These are phyloP conservation scores for Exaiptasia diaphana DNA, from an alignment of 64 coral and sea anemone genomes.

Conservation along the genomic window DNA sequence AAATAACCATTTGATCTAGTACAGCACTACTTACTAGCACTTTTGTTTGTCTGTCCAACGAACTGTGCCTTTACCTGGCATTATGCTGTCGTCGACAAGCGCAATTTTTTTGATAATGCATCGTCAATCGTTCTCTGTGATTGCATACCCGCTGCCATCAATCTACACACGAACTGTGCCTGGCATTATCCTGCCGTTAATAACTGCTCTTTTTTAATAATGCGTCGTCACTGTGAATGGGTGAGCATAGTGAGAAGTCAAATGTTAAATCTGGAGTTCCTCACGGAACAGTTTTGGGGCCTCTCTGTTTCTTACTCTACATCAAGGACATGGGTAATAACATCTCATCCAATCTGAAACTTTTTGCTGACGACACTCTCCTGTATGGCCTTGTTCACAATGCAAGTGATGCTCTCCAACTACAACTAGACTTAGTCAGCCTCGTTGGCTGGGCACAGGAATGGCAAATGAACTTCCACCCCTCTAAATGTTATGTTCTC, in stretches of 20 bases:
- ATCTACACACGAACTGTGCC: too few species aligned
- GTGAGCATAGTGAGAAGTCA: neutral
- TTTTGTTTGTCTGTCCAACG: too few species aligned
- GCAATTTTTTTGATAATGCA: too few species aligned
- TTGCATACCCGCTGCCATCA: too few species aligned
- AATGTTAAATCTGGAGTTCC: slow-evolving; percentile 14
- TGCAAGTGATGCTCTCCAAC: neutral
- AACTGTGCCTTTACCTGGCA: too few species aligned
- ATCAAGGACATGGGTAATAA: slow-evolving; percentile 5
- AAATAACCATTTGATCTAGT: too few species aligned
- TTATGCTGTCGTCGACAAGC: too few species aligned
- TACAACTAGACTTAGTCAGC: neutral
- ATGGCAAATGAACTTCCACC: slow-evolving; percentile 10
- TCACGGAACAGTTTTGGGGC: slow-evolving; percentile 17
- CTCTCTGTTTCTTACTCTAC: slow-evolving; percentile 7
- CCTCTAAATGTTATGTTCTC: neutral
- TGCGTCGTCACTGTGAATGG: too few species aligned
- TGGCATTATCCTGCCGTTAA: too few species aligned
- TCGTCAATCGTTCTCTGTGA: too few species aligned
- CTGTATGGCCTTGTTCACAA: slow-evolving; percentile 1
- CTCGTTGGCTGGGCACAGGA: slow-evolving; percentile 8
- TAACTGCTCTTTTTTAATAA: too few species aligned
- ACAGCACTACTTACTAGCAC: too few species aligned
- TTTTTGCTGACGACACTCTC: slow-evolving; percentile 5
- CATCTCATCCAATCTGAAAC: neutral